These are phyloP conservation scores for Atopsyche davidsoni DNA, from an alignment of 1,140 invertebrate genomes.

Conservation along the genomic window DNA sequence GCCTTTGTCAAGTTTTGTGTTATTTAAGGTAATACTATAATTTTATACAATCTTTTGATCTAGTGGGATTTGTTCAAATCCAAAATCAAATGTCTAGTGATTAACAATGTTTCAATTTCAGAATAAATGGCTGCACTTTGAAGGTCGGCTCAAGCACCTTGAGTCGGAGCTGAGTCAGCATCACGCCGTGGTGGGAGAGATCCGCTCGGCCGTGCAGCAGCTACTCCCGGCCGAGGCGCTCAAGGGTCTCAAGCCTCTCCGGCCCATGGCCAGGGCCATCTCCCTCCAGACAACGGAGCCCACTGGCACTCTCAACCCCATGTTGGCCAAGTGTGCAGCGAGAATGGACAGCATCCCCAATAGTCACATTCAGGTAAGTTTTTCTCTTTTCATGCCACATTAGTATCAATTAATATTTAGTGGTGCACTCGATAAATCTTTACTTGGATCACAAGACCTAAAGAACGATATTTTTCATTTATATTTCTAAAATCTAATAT, in stretches of 20 bases:
- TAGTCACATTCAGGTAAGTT: constrained; percentile 48
- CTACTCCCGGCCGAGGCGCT: constrained; percentile 18
- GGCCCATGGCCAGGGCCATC: not conserved
- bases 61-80: not conserved
- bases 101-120: constrained; percentile 36
- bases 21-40: not conserved
- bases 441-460: no score
- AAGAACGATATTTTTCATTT: no score
- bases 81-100: constrained; percentile 1
- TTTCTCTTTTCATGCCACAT: no score
- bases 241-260: not conserved
- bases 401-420: no score
- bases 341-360: constrained; percentile 42
- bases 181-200: constrained; percentile 53
- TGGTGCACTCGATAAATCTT: no score
- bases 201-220: constrained; percentile 47
- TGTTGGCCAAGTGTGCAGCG: constrained; percentile 32
- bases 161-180: constrained; percentile 58
- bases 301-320: not conserved
- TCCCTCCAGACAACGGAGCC: constrained; percentile 1
- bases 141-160: constrained; percentile 56
- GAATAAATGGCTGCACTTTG: constrained; percentile 63
- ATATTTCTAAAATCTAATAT: no score
- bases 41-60: constrained; percentile 3
- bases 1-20: no score